Percentiles rank a stretch among this genome's conserved stretches.
phyloP scores from a whole-genome alignment of 2,888 invertebrate genomes.

The Drosophila rellima region DNA sequence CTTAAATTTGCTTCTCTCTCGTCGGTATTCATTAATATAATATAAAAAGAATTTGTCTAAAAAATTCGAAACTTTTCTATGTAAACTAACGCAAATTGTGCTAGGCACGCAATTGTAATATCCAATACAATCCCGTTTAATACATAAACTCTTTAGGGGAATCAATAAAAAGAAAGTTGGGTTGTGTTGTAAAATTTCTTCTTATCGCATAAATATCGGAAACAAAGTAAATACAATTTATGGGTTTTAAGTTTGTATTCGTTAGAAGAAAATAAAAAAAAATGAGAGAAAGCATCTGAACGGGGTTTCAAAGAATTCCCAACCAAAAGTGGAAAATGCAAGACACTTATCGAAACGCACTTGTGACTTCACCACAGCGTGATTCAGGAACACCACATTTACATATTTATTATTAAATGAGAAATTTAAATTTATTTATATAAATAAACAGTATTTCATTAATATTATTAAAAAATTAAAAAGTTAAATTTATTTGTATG shows the following conservation, averaged over 20 bases:
- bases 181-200: constrained; percentile 3
- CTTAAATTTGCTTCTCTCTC: constrained; percentile 31
- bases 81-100: constrained; percentile 11
- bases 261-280: not conserved
- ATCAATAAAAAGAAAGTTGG: constrained; percentile 13
- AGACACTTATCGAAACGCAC: not conserved
- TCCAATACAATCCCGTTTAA: constrained; percentile 32
- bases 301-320: not conserved
- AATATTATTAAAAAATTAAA: too few relatives aligned
- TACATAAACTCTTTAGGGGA: constrained; percentile 9
- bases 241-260: not conserved
- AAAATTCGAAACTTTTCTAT: constrained; percentile 9
- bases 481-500: not conserved
- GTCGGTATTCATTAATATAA: constrained; percentile 49
- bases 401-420: not conserved
- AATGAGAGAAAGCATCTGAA: not conserved
- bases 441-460: too few relatives aligned
- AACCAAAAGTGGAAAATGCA: not conserved
- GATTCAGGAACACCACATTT: not conserved
- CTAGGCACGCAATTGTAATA: constrained; percentile 36
- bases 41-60: constrained; percentile 20
- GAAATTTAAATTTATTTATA: too few relatives aligned
- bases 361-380: not conserved
- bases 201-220: not conserved
- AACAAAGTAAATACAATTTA: not conserved